Evolutionary conservation across 1,140 invertebrate genomes (phyloP), one percentile per base, ranked within the genome.

Genomic region (Drosophila sp.): DNA sequence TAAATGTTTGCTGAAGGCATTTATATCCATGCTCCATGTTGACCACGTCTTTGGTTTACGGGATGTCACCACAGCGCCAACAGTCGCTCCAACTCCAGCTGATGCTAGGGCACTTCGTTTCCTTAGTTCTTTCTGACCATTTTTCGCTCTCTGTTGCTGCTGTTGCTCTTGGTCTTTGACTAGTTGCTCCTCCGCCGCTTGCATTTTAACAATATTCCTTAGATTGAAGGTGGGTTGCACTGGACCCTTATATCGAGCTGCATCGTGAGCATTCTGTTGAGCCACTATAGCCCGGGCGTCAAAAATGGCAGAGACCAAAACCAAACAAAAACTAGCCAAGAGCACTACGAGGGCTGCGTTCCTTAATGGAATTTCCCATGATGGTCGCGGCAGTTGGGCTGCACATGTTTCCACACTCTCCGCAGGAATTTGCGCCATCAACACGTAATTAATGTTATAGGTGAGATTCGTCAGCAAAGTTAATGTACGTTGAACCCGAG

Each of bases 401-500:
- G 95, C 93, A 92, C 98, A 99, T 29, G 94, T 92, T 11, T 95
- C 94, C 29, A 99, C 93, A 81, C 96, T 95, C 62, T 96, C 94
- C 0, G 95, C 93, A 0, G 98, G 97, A 57, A 99, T 92, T 4
- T 96, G 97, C 3, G 97, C 97, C 6, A 96, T 93, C 60, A 99
- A 92, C 7, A 95, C 94, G 90, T 96, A 98, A 80, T 96, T 95
- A 32, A 96, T 94, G 29, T 91, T 86, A 64, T 92, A 92, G 66
- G 92, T 93, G 11, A 95, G 90, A 83, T 94, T 95, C 32, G 94
- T 96, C 4, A 93, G 92, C 72, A 94, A 93, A 72, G 93, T 92
- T 32, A 95, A 93, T 44, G 93, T 92, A 11, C 97, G 94, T 69
- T 96, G 93, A 29, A 98, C 94, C 66, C 95, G 94, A 0, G 97